Base-by-base conservation (phyloP, 2,888 invertebrate genomes). In the Drosophila neutralis region DNA sequence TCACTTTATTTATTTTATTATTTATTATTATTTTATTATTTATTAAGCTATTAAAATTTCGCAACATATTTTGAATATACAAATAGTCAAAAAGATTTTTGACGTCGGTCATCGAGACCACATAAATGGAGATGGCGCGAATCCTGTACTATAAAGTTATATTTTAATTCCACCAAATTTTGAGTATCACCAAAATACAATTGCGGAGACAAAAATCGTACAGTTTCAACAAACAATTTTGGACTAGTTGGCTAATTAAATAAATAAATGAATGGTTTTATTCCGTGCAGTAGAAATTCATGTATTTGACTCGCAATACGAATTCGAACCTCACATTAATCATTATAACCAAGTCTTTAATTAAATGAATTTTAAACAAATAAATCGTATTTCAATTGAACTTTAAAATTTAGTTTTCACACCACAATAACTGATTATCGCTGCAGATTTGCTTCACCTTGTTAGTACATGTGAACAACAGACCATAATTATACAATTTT, bases 151-250 rank as follows among this genome's bases (percentile, higher is more conserved):
- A 21, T 7, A 21, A 13, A 45, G 10, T 21, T 45, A 1, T 21
- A 42, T 21, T 42, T 27, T 24, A 24, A 24, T 24, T 27, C 3
- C 27, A 27, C 27, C 27, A 27, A 27, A 27, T 27, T 27, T 31
- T 8, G 2, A 31, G 0, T 31, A 35, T 35, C 2, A 35, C 11
- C n/a, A n/a, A n/a, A 11, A 11, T 11, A 42, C 11, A 42, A 6
- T n/a, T n/a, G n/a, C n/a, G 0, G 0, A 6, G 6, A 0, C 2
- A 42, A 42, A 21, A 42, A n/a, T 42, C 11, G 42, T 3, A n/a
- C 3, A 42, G 42, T 21, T 21, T 21, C 42, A 21, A 13, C 42
- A 7, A 7, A 13, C 7, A 21, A 21, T 45, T 45, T 45, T 4
- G 13, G 42, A 13, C 13, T 21, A 13, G 13, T 21, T 7, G 21